These are phyloP conservation scores for Philypnodon macrostomus DNA, from an alignment of 2,797 vertebrate genomes.

Conservation along the genomic window DNA sequence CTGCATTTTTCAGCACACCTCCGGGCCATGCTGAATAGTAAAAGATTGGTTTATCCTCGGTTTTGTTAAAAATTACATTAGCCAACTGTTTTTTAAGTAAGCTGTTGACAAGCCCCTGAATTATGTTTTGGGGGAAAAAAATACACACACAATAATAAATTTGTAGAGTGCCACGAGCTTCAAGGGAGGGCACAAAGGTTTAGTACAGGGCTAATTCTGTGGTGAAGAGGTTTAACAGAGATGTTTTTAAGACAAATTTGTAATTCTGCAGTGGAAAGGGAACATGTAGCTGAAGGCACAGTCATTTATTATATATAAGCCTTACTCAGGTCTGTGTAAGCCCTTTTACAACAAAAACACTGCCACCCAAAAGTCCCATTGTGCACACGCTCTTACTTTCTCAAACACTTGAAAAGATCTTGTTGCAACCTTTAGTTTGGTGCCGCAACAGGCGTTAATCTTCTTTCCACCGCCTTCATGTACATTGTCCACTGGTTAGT, in stretches of 20 bases:
- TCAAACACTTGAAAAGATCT: slow-evolving; percentile 34
- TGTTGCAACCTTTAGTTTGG: slow-evolving; percentile 42
- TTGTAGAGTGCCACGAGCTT: slow-evolving; percentile 35
- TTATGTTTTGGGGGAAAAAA: slow-evolving; percentile 46
- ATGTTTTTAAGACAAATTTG: slow-evolving; percentile 49
- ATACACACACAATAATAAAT: slow-evolving; percentile 32
- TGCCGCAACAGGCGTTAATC: slow-evolving; percentile 51
- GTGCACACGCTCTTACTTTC: slow-evolving; percentile 26
- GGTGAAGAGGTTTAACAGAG: slow-evolving; percentile 16
- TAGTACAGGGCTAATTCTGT: slow-evolving; percentile 21
- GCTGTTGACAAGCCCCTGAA: slow-evolving; percentile 24
- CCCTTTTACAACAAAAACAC: slow-evolving; percentile 59
- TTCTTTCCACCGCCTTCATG: slow-evolving; percentile 6
- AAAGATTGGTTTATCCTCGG: slow-evolving; percentile 48
- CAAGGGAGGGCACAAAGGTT: slow-evolving; percentile 24
- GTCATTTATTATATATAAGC: slow-evolving; percentile 72
- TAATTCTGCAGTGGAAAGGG: slow-evolving; percentile 63
- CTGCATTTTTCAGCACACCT: slow-evolving; percentile 30
- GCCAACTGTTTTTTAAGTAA: slow-evolving; percentile 30
- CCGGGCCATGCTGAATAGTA: slow-evolving; percentile 35
- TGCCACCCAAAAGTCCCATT: slow-evolving; percentile 32
- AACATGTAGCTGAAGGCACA: slow-evolving; percentile 54
- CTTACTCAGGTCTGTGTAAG: slow-evolving; percentile 66
- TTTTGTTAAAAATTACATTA: slow-evolving; percentile 47
- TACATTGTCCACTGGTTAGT: slow-evolving; percentile 21